Base-by-base conservation (phyloP, 2,113 vertebrate genomes). In the Cardinalis cardinalis region DNA sequence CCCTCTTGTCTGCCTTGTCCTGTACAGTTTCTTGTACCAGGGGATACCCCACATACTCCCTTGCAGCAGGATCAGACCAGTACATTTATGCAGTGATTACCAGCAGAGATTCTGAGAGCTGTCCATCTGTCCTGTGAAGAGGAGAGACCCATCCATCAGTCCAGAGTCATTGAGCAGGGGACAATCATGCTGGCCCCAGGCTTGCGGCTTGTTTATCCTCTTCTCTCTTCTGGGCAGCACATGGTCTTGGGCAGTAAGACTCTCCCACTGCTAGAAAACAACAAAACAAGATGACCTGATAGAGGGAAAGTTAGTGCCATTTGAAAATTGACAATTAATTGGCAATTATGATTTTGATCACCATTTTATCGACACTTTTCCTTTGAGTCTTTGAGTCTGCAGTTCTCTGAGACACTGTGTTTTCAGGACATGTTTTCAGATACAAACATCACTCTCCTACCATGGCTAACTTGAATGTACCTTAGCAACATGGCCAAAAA, bases 1-100 rank as follows among this genome's bases (percentile, higher is more conserved):
- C 16, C 32, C 38, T 7, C n/a, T 31, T 15, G 4, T 36, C 58
- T 75, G 7, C 26, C 25, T 51, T 44, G 25, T n/a, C 34, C 70
- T 25, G 40, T 34, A 14, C 4, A 5, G 18, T 49, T 69, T 63
- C 18, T 61, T 40, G 16, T 21, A 13, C 31, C 49, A 49, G 61
- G 29, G 2, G 5, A 26, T 24, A 51, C 2, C 32, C 12, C 14
- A 18, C 4, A 2, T 12, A 12, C 3, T 70, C 41, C 34, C 43
- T 1, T 11, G 21, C 34, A 83, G 14, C 59, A 32, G 18, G 18
- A 38, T 53, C 41, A 64, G 65, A 76, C 1, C 49, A 66, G 38
- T 7, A 14, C 40, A 16, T 59, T 55, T 51, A 34, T 20, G 49
- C 1, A 1, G 31, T 41, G 40, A 15, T 41, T 41, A 41, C 40